Evolutionary conservation across 2,113 vertebrate genomes (phyloP), one percentile per base, ranked within the genome.

Genomic region (Nesoenas mayeri): DNA sequence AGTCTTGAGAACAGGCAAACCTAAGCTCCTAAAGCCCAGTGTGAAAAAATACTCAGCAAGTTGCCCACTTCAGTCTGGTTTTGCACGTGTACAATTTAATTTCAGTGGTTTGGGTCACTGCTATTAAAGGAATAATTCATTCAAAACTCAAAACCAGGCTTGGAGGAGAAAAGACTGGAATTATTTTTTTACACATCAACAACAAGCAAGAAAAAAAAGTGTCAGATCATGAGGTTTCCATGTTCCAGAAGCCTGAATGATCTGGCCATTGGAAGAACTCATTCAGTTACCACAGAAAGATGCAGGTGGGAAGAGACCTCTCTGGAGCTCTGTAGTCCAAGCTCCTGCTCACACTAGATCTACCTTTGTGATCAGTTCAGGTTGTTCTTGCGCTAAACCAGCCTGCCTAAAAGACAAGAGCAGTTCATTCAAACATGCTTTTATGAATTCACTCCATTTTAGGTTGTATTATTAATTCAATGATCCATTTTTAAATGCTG

Each of bases 391-490:
- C 40, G 11, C 48, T 65, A 32, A 77, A 57, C 38, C 44, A 78
- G 36, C 42, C 80, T 50, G 31, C 72, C 47, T 58, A 10, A 66
- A 71, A 56, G 87, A 40, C 36, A 19, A 29, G 31, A 66, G 65
- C 56, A 29, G 56, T 54, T 86, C 22, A 21, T 66, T 71, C 25
- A 29, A 61, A 80, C n/a, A 13, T 8, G 15, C 48, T 89, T 73
- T 81, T 56, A 58, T 66, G 89, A 60, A 84, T 47, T 73, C 32
- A 13, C 60, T 86, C 53, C 32, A 12, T 34, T 87, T 81, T 26
- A 77, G 34, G 31, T 32, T 84, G 65, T 25, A 54, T 93, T 91
- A 89, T 71, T 84, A 94, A 94, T 89, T 93, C 84, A 74, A 81
- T 73, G 60, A 89, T 36, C 29, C 38, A 38, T 74, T 91, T 93